Conservation (phyloP, 2,797 vertebrate genomes). For the Coregonus suidteri region DNA sequence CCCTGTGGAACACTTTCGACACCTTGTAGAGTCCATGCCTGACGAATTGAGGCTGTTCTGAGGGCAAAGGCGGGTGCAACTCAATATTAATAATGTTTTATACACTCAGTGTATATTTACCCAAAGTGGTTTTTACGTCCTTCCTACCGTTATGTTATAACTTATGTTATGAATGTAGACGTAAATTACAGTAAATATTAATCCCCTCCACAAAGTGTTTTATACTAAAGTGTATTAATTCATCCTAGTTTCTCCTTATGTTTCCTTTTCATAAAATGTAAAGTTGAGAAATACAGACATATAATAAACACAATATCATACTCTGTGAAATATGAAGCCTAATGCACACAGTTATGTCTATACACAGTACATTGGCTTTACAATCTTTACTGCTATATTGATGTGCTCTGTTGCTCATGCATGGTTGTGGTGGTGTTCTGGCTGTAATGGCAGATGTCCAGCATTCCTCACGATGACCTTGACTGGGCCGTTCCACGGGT, state of each 20-base stretch:
- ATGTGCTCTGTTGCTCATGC: constrained; percentile 38
- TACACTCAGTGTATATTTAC: constrained; percentile 36
- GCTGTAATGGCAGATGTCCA: constrained; percentile 48
- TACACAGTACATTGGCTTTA: constrained; percentile 21
- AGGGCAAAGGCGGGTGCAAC: too few relatives aligned
- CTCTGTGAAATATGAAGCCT: not conserved
- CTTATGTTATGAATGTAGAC: constrained; percentile 18
- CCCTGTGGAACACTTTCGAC: too few relatives aligned
- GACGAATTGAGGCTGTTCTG: too few relatives aligned
- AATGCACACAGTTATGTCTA: too few relatives aligned
- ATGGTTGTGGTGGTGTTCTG: constrained; percentile 22
- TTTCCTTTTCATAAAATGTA: not conserved
- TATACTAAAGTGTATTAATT: not conserved
- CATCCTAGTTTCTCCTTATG: not conserved
- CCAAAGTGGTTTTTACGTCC: constrained; percentile 35
- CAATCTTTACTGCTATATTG: constrained; percentile 10
- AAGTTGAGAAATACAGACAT: not conserved
- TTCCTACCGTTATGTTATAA: not conserved
- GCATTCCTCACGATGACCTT: constrained; percentile 65
- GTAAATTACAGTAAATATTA: not conserved
- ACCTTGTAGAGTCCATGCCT: too few relatives aligned
- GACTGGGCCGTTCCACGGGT: constrained; percentile 47
- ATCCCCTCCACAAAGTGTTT: too few relatives aligned
- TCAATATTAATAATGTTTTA: too few relatives aligned
- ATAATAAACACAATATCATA: not conserved